Conservation (phyloP, 2,888 invertebrate species). For the Hetaerina titia region DNA sequence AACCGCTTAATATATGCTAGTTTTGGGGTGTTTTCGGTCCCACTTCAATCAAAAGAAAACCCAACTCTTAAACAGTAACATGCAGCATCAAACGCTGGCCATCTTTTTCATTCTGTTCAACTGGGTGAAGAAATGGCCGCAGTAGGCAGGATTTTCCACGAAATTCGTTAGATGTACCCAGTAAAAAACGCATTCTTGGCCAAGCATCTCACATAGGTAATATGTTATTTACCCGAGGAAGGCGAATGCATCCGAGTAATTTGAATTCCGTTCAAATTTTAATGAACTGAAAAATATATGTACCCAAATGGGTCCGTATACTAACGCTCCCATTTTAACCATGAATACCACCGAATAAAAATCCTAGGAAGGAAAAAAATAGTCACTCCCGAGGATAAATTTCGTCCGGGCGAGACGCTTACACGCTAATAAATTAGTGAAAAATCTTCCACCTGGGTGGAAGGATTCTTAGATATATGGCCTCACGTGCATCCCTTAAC, state of each 20-base stretch:
- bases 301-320: neutral
- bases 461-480: neutral
- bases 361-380: neutral
- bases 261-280: neutral
- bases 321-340: neutral
- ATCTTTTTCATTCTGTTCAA: no score
- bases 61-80: no score
- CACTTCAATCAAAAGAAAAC: no score
- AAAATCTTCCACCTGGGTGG: constrained; percentile 21
- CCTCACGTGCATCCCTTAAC: constrained; percentile 1
- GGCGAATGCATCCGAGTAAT: neutral
- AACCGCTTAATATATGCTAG: no score
- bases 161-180: no score
- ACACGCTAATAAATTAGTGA: constrained; percentile 24
- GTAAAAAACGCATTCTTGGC: no score
- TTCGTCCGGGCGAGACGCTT: neutral
- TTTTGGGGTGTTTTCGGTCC: no score
- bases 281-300: constrained; percentile 16
- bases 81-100: no score
- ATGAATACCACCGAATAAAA: neutral
- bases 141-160: no score
- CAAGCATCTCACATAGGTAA: no score
- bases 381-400: neutral
- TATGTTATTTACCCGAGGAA: no score
- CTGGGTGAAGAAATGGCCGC: no score